Conservation (phyloP, 2,797 vertebrate species). For the Jordanella pulchra region DNA sequence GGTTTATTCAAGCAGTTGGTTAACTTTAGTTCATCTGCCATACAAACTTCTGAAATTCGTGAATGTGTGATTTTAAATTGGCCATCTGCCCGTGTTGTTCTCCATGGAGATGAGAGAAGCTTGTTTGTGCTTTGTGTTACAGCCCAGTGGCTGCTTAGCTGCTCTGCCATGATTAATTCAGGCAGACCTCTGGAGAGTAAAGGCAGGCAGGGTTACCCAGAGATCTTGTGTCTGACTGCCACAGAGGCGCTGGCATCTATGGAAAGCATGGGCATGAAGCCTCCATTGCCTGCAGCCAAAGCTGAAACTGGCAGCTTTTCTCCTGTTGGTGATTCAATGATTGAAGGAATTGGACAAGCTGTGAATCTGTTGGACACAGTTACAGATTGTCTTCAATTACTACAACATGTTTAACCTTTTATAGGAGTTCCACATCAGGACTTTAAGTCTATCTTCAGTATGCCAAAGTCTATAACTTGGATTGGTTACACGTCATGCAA, state of each 20-base stretch:
- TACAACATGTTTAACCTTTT: neutral
- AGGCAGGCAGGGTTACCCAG: constrained; percentile 73
- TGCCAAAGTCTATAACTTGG: too few relatives aligned
- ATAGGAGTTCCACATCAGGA: neutral
- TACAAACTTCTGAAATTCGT: constrained; percentile 12
- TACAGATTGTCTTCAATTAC: neutral
- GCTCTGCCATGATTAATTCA: constrained; percentile 84
- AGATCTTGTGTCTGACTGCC: constrained; percentile 76
- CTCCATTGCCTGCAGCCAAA: constrained; percentile 25
- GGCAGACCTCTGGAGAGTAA: constrained; percentile 69
- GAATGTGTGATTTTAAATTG: constrained; percentile 18
- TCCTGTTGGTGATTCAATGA: constrained; percentile 33
- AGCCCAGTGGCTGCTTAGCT: constrained; percentile 64
- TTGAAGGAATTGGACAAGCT: constrained; percentile 17
- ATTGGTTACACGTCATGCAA: too few relatives aligned
- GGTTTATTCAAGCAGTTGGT: neutral
- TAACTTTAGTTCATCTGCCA: neutral
- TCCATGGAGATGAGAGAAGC: constrained; percentile 60
- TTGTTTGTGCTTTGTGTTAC: constrained; percentile 68
- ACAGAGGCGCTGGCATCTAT: constrained; percentile 52
- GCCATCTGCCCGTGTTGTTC: constrained; percentile 33
- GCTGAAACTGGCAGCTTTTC: constrained; percentile 30
- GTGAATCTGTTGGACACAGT: neutral
- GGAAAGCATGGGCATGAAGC: constrained; percentile 36
- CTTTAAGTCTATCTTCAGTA: neutral